A percentile compares a stretch with the other conserved stretches of the same genome.
phyloP scores from a whole-genome alignment of 2,888 invertebrate genomes.

The Hylaea fasciaria region DNA sequence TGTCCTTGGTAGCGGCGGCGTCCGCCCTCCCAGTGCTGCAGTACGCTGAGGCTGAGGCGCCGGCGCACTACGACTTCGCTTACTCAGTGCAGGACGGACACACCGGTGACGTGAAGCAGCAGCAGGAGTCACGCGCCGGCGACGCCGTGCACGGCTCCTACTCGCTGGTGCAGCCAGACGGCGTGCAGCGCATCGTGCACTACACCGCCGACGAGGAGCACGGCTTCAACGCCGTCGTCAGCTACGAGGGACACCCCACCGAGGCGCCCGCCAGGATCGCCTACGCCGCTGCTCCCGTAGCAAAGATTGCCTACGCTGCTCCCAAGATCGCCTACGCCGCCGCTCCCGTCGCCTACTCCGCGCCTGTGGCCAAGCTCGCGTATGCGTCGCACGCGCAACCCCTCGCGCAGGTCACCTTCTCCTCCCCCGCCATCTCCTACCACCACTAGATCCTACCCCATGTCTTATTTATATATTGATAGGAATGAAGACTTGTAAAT shows the following conservation, averaged over 20 bases:
- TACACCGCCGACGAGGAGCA: constrained; percentile 73
- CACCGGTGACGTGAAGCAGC: constrained; percentile 78
- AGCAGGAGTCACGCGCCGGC: constrained; percentile 74
- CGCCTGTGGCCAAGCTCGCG: constrained; percentile 52
- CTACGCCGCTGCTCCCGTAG: constrained; percentile 48
- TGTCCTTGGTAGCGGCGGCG: constrained; percentile 57
- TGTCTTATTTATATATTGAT: constrained; percentile 58
- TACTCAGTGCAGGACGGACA: constrained; percentile 77
- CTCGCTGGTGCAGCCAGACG: constrained; percentile 79
- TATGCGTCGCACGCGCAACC: constrained; percentile 49
- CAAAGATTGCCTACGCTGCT: constrained; percentile 47
- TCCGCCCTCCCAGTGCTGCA: constrained; percentile 51
- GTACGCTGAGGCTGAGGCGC: constrained; percentile 64
- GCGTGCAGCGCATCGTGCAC: constrained; percentile 75
- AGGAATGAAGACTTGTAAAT: constrained; percentile 45
- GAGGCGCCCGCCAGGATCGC: constrained; percentile 34
- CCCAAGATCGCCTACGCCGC: constrained; percentile 52
- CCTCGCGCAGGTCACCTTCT: constrained; percentile 65
- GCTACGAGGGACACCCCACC: constrained; percentile 73
- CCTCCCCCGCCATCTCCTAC: constrained; percentile 72
- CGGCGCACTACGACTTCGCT: constrained; percentile 75
- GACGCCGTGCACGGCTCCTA: constrained; percentile 77
- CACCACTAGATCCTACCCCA: constrained; percentile 63
- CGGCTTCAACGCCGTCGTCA: constrained; percentile 79
- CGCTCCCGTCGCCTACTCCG: constrained; percentile 60